Percentiles rank a stretch among this genome's conserved stretches.
These are phyloP conservation scores for Chionomys nivalis DNA, from an alignment of 2,113 vertebrate species.

Conservation along the genomic window DNA sequence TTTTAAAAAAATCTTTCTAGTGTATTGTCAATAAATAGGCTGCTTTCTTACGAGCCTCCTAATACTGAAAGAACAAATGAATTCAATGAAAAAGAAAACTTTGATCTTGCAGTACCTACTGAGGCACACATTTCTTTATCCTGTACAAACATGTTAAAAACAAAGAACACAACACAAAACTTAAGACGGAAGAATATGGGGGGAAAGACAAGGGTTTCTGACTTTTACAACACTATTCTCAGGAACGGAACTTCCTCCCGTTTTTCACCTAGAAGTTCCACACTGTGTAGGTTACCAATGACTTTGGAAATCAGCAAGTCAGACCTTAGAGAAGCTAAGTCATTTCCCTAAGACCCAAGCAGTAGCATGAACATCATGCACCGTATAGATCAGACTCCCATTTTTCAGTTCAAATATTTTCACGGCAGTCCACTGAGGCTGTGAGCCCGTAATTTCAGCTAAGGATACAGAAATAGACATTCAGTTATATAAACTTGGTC, in stretches of 20 bases:
- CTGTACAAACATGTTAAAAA: background rate
- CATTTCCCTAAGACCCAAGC: background rate
- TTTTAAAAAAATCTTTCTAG: background rate
- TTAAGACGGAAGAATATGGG: background rate
- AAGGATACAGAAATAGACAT: fast-evolving
- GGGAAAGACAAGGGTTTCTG: background rate
- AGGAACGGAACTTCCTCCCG: background rate
- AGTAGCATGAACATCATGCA: too few relatives aligned
- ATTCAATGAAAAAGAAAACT: background rate
- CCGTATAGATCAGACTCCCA: background rate
- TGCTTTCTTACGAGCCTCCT: background rate
- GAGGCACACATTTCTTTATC: background rate
- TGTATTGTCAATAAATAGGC: background rate
- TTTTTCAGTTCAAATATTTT: background rate
- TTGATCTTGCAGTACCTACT: background rate
- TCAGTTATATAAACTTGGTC: background rate
- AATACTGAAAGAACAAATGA: background rate
- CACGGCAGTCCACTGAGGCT: too few relatives aligned
- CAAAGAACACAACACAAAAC: background rate
- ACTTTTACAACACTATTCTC: background rate
- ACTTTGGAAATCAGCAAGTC: background rate
- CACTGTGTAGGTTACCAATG: background rate
- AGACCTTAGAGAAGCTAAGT: background rate
- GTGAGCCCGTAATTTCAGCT: background rate
- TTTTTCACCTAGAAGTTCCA: background rate